Conservation (phyloP, 2,113 vertebrate species). For the Orthonyx spaldingii region DNA sequence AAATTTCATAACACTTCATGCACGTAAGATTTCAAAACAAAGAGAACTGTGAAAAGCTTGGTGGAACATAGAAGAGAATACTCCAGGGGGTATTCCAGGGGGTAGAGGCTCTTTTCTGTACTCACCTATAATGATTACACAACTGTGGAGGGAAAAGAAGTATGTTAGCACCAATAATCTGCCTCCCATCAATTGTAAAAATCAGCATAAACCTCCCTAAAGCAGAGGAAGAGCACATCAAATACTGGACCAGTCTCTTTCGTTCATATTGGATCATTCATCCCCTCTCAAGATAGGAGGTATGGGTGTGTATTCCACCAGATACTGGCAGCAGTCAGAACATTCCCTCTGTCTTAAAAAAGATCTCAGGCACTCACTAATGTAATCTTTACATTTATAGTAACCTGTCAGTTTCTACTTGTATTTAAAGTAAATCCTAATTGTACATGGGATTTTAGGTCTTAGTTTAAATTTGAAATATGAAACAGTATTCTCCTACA, state of each 20-base stretch:
- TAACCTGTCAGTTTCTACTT: slow-evolving; percentile 8
- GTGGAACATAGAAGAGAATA: neutral
- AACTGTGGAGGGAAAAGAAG: neutral
- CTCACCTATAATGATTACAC: neutral
- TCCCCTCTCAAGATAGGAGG: neutral
- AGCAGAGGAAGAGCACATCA: neutral
- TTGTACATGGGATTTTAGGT: neutral
- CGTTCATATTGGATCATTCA: neutral
- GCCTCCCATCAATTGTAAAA: neutral
- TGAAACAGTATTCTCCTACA: slow-evolving; percentile 25
- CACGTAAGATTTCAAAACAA: neutral
- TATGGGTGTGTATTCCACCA: neutral
- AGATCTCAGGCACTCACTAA: neutral
- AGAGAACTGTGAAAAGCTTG: neutral
- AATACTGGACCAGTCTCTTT: neutral
- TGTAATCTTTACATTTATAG: neutral
- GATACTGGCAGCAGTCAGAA: neutral
- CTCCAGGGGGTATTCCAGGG: too few relatives aligned
- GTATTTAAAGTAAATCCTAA: slow-evolving; percentile 32
- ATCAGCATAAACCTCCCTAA: neutral
- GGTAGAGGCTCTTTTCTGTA: neutral
- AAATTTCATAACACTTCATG: neutral
- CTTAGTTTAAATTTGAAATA: slow-evolving; percentile 7
- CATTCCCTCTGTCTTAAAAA: neutral
- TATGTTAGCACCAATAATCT: neutral